Evolutionary conservation across 2,797 vertebrate genomes (phyloP), one percentile per base, ranked within the genome.

Genomic region (Spinibarbus caldwelli): DNA sequence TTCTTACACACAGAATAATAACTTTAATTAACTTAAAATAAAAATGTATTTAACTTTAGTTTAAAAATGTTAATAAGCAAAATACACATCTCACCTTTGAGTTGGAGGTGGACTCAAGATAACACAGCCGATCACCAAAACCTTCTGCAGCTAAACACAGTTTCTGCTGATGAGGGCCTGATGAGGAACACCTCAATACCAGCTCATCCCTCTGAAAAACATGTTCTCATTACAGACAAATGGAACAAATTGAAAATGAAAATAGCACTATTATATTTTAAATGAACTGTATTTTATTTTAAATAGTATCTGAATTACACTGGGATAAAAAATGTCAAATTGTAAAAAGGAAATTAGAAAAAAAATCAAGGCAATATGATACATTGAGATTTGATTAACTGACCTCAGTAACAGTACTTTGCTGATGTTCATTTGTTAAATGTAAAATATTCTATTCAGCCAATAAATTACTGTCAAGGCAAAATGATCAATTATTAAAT

Each of bases 91-190:
- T 86, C 91, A 98, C 97, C 96, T 98, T 98, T 86, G 96, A 97
- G 94, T 99, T 97, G 21, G 96, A 97, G 34, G 96, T 98, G 73
- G 96, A 94, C 90, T 99, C 97, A 90, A 98, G 93, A 90, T 96
- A 95, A 89, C 97, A 98, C 78, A 98, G 96, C 78, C 96, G 94
- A 92, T 95, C 96, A 87, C 97, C 97, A 92, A 98, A 98, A 80
- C 97, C 97, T 90, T 97, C 96, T 0, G 97, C 96, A 77, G 97
- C 97, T 85, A 99, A 92, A 90, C 97, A 98, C 12, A 98, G 87
- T 79, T 99, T 98, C 93, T 97, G 95, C 78, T 97, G 96, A 76
- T 97, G 96, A 88, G 96, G 95, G 87, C 94, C 92, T 0, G 95
- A 96, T 17, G 96, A 95, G 1, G 95, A 96, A 83, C 97, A 97